Conservation (phyloP, 2,113 vertebrate species). For the Suncus etruscus region DNA sequence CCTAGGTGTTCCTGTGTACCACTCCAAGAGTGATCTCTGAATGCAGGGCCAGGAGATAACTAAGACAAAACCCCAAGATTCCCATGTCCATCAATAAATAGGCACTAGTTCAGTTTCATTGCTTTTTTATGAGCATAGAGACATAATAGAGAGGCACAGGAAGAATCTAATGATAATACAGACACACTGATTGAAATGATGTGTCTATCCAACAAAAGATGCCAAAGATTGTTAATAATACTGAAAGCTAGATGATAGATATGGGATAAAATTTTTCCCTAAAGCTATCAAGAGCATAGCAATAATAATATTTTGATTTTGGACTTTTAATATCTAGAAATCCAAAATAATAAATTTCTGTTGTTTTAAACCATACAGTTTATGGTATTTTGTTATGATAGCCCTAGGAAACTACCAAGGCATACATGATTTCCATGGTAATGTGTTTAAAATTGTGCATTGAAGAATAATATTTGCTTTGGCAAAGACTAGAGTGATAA, state of each 20-base stretch:
- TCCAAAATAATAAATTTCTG: background rate
- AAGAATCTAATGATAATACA: background rate
- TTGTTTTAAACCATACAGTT: background rate
- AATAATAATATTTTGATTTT: background rate
- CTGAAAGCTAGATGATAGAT: background rate
- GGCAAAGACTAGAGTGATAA: background rate
- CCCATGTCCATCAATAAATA: too few species aligned
- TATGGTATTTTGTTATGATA: background rate
- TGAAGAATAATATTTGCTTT: constrained; percentile 25
- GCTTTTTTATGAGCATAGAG: background rate
- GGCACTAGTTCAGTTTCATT: background rate
- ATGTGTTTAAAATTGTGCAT: background rate
- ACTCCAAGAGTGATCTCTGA: too few species aligned
- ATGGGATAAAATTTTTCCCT: background rate
- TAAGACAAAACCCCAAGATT: too few species aligned
- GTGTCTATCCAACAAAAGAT: background rate
- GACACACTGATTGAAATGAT: background rate
- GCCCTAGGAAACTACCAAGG: background rate
- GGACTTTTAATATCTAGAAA: background rate
- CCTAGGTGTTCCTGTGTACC: too few species aligned
- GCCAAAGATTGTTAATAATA: background rate
- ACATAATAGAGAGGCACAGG: background rate
- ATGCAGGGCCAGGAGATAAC: too few species aligned
- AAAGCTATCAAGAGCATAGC: background rate
- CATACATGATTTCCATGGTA: background rate